Percentiles rank a stretch among this genome's conserved stretches.
Conservation (phyloP, 2,113 vertebrate species). For the Hemibagrus wyckioides region DNA sequence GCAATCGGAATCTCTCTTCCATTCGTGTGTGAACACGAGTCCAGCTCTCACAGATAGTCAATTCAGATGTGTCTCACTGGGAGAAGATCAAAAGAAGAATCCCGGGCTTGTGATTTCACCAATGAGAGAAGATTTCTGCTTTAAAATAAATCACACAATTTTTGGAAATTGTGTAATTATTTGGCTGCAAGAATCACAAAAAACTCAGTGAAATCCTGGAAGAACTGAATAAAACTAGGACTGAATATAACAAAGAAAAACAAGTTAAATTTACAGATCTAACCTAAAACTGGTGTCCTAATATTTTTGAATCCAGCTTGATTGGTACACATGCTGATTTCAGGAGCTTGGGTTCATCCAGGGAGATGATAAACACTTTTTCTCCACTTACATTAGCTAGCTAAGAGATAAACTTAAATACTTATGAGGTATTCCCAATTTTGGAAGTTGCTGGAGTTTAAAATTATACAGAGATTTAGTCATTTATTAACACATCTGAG, state of each 20-base stretch:
- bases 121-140: no score
- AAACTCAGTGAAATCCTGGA: no score
- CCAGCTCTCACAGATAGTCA: no score
- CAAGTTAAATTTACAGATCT: not conserved
- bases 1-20: no score
- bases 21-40: no score
- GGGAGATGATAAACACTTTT: not conserved
- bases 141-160: no score
- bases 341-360: not conserved
- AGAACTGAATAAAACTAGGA: no score
- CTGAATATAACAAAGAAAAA: not conserved
- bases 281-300: not conserved
- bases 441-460: not conserved
- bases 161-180: no score
- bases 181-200: no score
- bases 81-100: no score
- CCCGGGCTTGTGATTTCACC: no score
- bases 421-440: not conserved
- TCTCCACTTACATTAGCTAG: not conserved
- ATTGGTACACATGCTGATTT: not conserved
- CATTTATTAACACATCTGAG: not conserved
- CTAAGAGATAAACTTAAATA: not conserved
- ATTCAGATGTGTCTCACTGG: no score
- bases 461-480: not conserved
- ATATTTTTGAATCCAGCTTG: not conserved